These are phyloP conservation scores for Drosophila ficusphila DNA, from an alignment of 1,140 invertebrate genomes.

Conservation along the genomic window DNA sequence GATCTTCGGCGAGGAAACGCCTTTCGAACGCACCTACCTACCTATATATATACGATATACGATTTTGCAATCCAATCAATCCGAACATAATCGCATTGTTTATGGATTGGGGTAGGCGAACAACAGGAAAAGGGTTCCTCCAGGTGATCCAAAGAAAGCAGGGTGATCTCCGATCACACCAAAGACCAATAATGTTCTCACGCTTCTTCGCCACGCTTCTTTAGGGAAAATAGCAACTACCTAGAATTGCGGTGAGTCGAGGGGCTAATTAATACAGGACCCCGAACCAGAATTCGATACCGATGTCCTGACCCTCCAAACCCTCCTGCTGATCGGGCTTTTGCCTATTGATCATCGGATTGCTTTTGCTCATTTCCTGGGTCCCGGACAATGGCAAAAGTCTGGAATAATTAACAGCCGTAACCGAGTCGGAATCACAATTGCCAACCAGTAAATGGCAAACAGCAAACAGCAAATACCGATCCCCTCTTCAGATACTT, in stretches of 20 bases:
- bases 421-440: conserved; percentile 59
- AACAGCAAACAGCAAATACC: conserved; percentile 13
- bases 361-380: conserved; percentile 48
- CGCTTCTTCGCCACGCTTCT: conserved; percentile 60
- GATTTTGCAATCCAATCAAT: conserved; percentile 55
- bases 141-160: conserved; percentile 36
- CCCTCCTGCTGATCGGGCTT: conserved; percentile 25
- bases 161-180: conserved; percentile 1
- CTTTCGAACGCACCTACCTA: neutral
- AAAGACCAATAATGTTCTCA: conserved; percentile 61
- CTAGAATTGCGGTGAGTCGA: conserved; percentile 48
- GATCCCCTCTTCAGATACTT: conserved; percentile 7
- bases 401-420: conserved; percentile 71
- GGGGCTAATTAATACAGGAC: conserved; percentile 55
- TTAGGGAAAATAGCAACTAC: conserved; percentile 29
- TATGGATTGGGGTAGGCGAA: conserved; percentile 57
- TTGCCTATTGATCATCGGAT: conserved; percentile 35
- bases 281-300: conserved; percentile 16
- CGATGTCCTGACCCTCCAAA: conserved; percentile 29
- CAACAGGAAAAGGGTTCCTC: conserved; percentile 33
- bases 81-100: conserved; percentile 75
- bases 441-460: conserved; percentile 27
- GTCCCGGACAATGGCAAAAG: conserved; percentile 22
- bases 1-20: conserved; percentile 12
- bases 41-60: neutral